These are phyloP conservation scores for Nemotelus nigrinus DNA, from an alignment of 2,888 invertebrate species.

Conservation along the genomic window DNA sequence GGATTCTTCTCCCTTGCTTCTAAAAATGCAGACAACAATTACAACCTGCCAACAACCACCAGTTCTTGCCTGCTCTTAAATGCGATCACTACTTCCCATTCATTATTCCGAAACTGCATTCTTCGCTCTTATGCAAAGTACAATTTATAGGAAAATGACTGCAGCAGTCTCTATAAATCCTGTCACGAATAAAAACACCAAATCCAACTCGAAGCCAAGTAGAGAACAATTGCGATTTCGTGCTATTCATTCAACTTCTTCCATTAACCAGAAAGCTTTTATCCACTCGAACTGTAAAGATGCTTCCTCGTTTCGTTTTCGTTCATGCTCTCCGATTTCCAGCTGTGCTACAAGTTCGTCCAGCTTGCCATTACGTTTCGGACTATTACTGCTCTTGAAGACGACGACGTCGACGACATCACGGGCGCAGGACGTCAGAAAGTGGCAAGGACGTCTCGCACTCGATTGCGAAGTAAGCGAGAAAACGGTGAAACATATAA, in stretches of 20 bases:
- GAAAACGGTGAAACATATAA: not conserved
- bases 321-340: not conserved
- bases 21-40: not conserved
- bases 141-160: too few relatives aligned
- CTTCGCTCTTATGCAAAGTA: not conserved
- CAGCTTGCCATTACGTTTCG: not conserved
- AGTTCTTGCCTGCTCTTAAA: too few relatives aligned
- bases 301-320: conserved; percentile 6
- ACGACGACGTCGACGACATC: not conserved
- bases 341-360: too few relatives aligned
- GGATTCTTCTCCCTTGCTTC: too few relatives aligned
- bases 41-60: not conserved
- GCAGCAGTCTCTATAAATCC: too few relatives aligned
- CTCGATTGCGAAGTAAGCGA: not conserved
- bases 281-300: conserved; percentile 34
- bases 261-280: conserved; percentile 41
- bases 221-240: conserved; percentile 36
- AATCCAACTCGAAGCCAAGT: not conserved
- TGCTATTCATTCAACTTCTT: conserved; percentile 38
- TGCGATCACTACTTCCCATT: not conserved
- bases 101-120: not conserved
- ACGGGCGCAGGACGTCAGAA: too few relatives aligned
- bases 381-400: conserved; percentile 4
- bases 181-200: not conserved
- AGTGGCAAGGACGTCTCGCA: too few relatives aligned